Base-by-base conservation (phyloP, 2,113 vertebrate genomes). In the Oncorhynchus masou region DNA sequence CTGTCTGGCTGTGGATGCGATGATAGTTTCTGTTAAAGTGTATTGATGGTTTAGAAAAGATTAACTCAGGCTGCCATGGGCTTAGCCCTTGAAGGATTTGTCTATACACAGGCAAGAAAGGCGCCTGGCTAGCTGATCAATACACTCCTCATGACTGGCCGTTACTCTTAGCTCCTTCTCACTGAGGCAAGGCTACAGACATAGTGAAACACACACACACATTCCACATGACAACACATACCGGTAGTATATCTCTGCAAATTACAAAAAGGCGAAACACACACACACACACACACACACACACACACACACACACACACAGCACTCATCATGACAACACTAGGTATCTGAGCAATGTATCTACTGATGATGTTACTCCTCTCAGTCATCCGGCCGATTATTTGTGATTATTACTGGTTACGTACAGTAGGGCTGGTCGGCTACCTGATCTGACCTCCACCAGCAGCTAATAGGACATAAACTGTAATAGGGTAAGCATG, bases 31-130 rank as follows among this genome's bases (percentile, higher is more conserved):
- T 90, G 90, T 90, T 91, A 90, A 90, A 79, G 68, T 3, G 64
- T 87, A 91, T 91, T 82, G 91, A 92, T 89, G 75, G 77, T 70
- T 72, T 83, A 79, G 86, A 84, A 88, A 87, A 92, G 91, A 92
- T 92, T 90, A 91, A 91, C 90, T 91, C 87, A 77, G 88, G 88
- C 84, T 91, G 83, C 86, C 91, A 87, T 91, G 39, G 89, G 87
- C 83, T 76, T 88, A 85, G 89, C 88, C 82, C 88, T 91, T 89
- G 84, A 91, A 91, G 89, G 85, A 91, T 90, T 85, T 81, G 86
- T 84, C 78, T 81, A 92, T 92, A 84, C 75, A 7, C 74, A 85
- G 3, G 51, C 51, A 19, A 19, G 51, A 16, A 15, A 54, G 90
- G 89, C 88, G 87, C 90, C 91, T 88, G 83, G 80, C 64, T 83